These are phyloP conservation scores for Archaeoteleia sp. DNA, from an alignment of 2,888 invertebrate genomes.

Conservation along the genomic window DNA sequence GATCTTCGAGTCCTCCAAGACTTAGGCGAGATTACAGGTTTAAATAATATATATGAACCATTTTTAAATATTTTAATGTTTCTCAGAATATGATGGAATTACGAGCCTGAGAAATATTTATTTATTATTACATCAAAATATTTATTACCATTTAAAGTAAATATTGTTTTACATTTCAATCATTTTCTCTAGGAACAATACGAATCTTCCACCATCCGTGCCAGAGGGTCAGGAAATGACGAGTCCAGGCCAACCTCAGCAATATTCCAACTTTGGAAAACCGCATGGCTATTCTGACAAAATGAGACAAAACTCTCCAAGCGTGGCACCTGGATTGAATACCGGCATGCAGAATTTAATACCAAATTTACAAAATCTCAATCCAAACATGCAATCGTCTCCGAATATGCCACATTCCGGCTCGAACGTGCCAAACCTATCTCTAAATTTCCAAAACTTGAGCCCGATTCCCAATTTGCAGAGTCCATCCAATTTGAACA, in stretches of 20 bases:
- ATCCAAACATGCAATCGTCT: slow-evolving; percentile 74
- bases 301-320: slow-evolving; percentile 69
- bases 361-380: slow-evolving; percentile 73
- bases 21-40: slow-evolving; percentile 83
- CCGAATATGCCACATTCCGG: slow-evolving; percentile 70
- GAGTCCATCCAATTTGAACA: slow-evolving; percentile 63
- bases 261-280: slow-evolving; percentile 67
- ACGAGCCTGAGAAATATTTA: neutral
- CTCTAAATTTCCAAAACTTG: slow-evolving; percentile 72
- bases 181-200: slow-evolving; percentile 77
- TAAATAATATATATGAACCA: slow-evolving; percentile 8
- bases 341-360: slow-evolving; percentile 69
- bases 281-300: slow-evolving; percentile 69
- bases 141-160: too few relatives aligned
- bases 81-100: neutral
- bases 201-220: slow-evolving; percentile 90
- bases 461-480: slow-evolving; percentile 71
- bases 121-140: neutral
- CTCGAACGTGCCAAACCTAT: slow-evolving; percentile 67
- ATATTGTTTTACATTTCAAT: neutral
- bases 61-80: neutral
- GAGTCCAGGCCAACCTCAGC: slow-evolving; percentile 62
- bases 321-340: slow-evolving; percentile 59
- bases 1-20: slow-evolving; percentile 93
- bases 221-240: slow-evolving; percentile 86